Base-by-base conservation (phyloP, 2,113 vertebrate genomes). In the Eidolon helvum region DNA sequence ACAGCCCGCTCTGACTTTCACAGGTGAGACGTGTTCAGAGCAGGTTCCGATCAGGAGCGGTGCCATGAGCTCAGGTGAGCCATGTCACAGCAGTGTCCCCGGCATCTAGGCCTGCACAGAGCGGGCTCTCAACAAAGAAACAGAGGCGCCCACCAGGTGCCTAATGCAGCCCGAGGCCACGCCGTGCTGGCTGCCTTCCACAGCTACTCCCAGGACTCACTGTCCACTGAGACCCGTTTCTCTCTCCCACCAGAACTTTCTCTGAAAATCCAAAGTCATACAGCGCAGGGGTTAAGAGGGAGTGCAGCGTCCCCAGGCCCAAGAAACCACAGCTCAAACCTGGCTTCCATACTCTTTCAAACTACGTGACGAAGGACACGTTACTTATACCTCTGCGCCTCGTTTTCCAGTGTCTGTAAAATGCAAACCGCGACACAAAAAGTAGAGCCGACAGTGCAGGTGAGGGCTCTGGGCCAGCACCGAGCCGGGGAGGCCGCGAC, bases 371-470 rank as follows among this genome's bases (percentile, higher is more conserved):
- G 1, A 61, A 35, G 26, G 33, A 12, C 38, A 7, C 33, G n/a
- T 48, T 21, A 28, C 57, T 40, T 6, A 50, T 16, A 10, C 9
- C 16, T 50, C 40, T 75, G 48, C 4, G 28, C 71, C 55, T 40
- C 1, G 4, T 28, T 40, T 57, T 43, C 59, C 1, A 18, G 33
- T 21, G 50, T 75, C 63, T 10, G 11, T 40, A 33, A 55, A 66
- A 14, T 0, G n/a, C 35, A 10, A 75, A 21, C 11, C 3, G 5
- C 0, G 35, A 16, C 5, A 57, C 2, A 18, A 26, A 61, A 24
- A 16, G 21, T 4, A 22, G n/a, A 4, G 14, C 26, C n/a, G 48
- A 55, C 5, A 15, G 7, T 0, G 28, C 14, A 15, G 30, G n/a
- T 12, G 5, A 80, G 10, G 40, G 30, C 72, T 26, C 35, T 63